Evolutionary conservation across 2,888 invertebrate species (phyloP).

Genomic region (Tromatobia lineatoria): DNA sequence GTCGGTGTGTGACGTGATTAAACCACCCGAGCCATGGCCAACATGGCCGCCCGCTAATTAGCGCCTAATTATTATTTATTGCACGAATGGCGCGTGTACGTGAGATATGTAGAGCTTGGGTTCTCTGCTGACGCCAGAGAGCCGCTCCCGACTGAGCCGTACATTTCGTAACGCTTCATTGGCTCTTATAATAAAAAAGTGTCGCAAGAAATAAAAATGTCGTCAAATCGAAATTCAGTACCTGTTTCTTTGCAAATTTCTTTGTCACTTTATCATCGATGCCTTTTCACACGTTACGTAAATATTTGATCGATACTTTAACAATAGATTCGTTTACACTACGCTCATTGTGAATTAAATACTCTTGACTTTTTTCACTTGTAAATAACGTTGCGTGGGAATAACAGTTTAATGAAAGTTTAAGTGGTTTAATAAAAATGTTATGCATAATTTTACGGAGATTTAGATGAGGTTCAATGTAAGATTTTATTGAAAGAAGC

Average conservation of each 20-base stretch:
- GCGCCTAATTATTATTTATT: slow-evolving; percentile 84
- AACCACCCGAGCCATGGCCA: slow-evolving; percentile 77
- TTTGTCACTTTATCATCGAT: not conserved
- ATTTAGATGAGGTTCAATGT: no score
- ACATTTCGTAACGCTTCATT: slow-evolving; percentile 23
- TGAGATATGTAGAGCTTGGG: slow-evolving; percentile 21
- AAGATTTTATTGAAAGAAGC: no score
- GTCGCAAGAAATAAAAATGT: not conserved
- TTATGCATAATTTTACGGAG: no score
- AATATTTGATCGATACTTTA: not conserved
- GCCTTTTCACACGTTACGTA: not conserved
- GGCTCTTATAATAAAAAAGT: slow-evolving; percentile 24
- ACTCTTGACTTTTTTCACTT: no score
- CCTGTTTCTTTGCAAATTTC: not conserved
- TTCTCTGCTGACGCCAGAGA: slow-evolving; percentile 25
- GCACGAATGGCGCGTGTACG: slow-evolving; percentile 68
- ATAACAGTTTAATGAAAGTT: no score
- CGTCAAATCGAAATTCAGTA: not conserved
- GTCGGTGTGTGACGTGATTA: slow-evolving; percentile 80
- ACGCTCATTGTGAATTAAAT: not conserved
- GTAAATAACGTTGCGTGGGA: no score
- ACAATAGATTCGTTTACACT: not conserved
- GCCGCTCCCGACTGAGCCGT: slow-evolving; percentile 45
- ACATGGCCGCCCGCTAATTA: slow-evolving; percentile 83
- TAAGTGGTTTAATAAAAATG: no score